Percentiles rank a stretch among this genome's conserved stretches.
Conservation (phyloP, 2,888 invertebrate species). For the Pardosa pseudoannulata region DNA sequence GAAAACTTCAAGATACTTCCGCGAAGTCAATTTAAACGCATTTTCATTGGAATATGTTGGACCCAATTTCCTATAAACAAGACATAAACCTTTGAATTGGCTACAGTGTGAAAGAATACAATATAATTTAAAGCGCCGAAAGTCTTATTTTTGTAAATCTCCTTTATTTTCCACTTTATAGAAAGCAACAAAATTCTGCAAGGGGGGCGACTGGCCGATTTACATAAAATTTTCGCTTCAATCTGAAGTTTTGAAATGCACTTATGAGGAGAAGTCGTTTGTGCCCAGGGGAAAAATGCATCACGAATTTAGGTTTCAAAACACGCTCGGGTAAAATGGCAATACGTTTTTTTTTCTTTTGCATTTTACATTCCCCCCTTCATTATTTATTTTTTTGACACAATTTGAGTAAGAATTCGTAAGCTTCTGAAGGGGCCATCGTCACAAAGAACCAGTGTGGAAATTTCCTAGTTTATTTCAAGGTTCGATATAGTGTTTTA, state of each 20-base stretch:
- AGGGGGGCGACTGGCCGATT: background rate
- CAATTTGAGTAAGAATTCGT: background rate
- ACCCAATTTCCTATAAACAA: background rate
- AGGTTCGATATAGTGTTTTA: too few species aligned
- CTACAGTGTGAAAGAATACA: background rate
- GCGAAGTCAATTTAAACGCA: too few species aligned
- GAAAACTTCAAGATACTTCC: too few species aligned
- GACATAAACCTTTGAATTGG: background rate
- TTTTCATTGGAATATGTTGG: too few species aligned
- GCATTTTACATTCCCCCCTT: background rate
- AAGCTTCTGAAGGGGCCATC: too few species aligned
- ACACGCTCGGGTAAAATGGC: background rate
- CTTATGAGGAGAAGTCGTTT: background rate
- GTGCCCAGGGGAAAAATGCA: background rate
- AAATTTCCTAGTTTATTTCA: too few species aligned
- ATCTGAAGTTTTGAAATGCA: slow-evolving; percentile 1
- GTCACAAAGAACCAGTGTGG: too few species aligned
- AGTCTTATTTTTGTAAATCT: background rate
- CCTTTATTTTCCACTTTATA: background rate
- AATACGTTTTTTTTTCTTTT: background rate
- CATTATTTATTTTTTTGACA: background rate
- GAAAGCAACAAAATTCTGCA: background rate
- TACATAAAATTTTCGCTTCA: slow-evolving; percentile 6
- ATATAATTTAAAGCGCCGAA: background rate
- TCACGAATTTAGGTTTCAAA: background rate